Conservation (phyloP, 2,888 invertebrate genomes). For the Aplocera efformata region DNA sequence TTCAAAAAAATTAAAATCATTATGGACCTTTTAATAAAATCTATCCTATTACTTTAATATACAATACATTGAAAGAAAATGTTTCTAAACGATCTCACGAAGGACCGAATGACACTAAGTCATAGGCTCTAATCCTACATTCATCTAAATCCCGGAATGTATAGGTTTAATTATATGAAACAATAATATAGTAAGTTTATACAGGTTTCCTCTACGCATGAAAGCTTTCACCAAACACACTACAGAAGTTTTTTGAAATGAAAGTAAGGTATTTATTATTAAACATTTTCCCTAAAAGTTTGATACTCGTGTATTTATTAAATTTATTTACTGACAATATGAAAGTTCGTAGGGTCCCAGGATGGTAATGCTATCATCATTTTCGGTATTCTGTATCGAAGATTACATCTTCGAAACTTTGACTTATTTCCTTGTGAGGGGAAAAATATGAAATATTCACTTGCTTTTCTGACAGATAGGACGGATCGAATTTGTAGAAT, state of each 20-base stretch:
- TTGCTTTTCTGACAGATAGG: conserved; percentile 49
- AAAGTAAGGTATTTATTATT: conserved; percentile 2
- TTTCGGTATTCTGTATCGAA: conserved; percentile 37
- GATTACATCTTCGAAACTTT: conserved; percentile 52
- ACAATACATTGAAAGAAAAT: too few relatives aligned
- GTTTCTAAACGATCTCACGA: too few relatives aligned
- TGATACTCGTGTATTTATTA: conserved; percentile 24
- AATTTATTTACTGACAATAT: conserved; percentile 30
- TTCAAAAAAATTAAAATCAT: too few relatives aligned
- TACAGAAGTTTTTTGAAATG: neutral
- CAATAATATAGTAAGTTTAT: too few relatives aligned
- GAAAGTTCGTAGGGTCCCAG: conserved; percentile 23
- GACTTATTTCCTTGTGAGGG: conserved; percentile 45
- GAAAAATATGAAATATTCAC: conserved; percentile 55
- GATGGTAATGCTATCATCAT: conserved; percentile 31
- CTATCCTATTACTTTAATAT: too few relatives aligned
- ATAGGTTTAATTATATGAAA: too few relatives aligned
- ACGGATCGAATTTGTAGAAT: conserved; percentile 54
- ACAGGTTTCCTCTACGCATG: neutral
- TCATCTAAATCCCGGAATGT: too few relatives aligned
- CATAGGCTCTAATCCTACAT: too few relatives aligned
- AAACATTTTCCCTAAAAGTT: conserved; percentile 17
- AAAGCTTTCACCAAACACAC: conserved; percentile 1
- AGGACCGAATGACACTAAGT: too few relatives aligned
- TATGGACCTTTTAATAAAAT: too few relatives aligned